Evolutionary conservation across 2,888 invertebrate genomes (phyloP), one percentile per base, ranked within the genome.

Genomic region (Acanthococcus lagerstroemiae): DNA sequence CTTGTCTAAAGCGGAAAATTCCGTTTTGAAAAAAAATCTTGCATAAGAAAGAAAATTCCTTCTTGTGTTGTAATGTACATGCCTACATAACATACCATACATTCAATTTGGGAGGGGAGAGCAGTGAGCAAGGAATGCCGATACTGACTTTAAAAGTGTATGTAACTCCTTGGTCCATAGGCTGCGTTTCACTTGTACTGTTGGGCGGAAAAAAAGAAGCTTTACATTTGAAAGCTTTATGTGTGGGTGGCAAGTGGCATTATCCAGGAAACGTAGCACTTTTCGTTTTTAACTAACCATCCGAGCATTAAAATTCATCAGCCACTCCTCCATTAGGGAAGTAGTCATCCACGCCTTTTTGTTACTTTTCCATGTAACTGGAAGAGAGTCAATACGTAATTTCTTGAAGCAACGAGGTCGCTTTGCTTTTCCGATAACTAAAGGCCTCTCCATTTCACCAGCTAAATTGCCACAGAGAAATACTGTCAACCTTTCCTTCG

Each of bases 401-500:
- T 30, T 30, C 4, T 25, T 25, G 5, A 55, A 65, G 44, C 69
- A 67, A 44, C 61, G 30, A n/a, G 69, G 69, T 67, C 70, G 69
- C 21, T 26, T 46, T 50, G 69, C 66, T 61, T 70, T 71, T 21
- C 71, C 71, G 24, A 71, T 71, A 68, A 65, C 46, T n/a, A 67
- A 22, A 12, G 67, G 60, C 12, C 27, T 22, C 48, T 65, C 55
- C 21, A 67, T 50, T 25, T 67, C 57, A 15, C 71, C 70, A n/a
- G 19, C 63, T 71, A 72, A 71, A 69, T 68, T 72, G 6, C 61
- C 68, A 65, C 71, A 72, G 26, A 73, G 67, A 9, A 66, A 24
- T 25, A 72, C 61, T 4, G 72, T 73, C 7, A 72, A 57, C 37
- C 71, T 66, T 50, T 72, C 71, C 68, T 73, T 74, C 3, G 69